Evolutionary conservation across 2,888 invertebrate species (phyloP), one percentile per base, ranked within the genome.

Genomic region (Willowsia nigromaculata): DNA sequence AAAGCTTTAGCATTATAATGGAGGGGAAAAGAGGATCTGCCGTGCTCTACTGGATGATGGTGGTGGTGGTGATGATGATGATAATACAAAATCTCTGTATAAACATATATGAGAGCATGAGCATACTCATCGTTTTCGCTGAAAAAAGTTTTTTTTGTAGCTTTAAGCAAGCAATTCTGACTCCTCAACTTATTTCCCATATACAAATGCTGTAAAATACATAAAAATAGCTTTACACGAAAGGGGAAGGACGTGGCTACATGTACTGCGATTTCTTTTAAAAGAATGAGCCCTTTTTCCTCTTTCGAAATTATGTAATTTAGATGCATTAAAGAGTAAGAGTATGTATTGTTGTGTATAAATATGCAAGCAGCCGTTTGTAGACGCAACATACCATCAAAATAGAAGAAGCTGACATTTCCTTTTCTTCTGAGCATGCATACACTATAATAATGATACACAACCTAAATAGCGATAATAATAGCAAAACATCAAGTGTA

Each of bases 281-380:
- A 37, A 37, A 53, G 56, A 76, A 47, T 37, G 76, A 74, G 27
- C 50, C 65, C 56, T 43, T 30, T 65, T 86, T 86, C 85, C 85
- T 81, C 82, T 82, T 82, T 71, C 53, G 56, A 74, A 87, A 86
- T 86, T 78, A 86, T 74, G 87, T 74, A 88, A 84, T 88, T 88
- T 84, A 76, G 83, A 88, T 83, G 88, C 83, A 82, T 83, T 88
- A 88, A 88, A 74, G 76, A 50, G 62, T 71, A 74, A 25, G 40
- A 47, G 47, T 25, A 5, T 30, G 15, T 50, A 53, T 33, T 65
- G 65, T 65, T 65, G 25, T 65, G 5, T 65, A 65, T 33, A 30
- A 9, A 9, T 65, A 65, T 25, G n/a, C 33, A 65, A 6, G 65
- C n/a, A n/a, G n/a, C n/a, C n/a, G n/a, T n/a, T n/a, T n/a, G n/a